phyloP scores from a whole-genome alignment of 2,797 vertebrate species.

The Hafferia zeledoni region DNA sequence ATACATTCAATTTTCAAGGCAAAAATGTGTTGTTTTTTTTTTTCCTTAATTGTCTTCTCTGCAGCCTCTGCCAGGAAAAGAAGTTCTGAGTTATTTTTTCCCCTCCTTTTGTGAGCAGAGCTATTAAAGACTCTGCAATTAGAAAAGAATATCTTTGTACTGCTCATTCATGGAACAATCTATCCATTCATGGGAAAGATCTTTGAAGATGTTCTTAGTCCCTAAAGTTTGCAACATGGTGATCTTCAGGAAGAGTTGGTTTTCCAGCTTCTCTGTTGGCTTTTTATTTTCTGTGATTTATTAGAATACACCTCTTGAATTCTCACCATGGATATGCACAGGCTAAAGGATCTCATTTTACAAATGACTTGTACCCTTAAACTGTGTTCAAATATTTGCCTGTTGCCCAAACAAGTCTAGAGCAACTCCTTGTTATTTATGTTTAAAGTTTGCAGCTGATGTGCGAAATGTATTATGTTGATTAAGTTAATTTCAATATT shows the following conservation, averaged over 20 bases:
- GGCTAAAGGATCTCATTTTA: not conserved
- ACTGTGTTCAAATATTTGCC: not conserved
- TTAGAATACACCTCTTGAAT: not conserved
- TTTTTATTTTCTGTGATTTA: not conserved
- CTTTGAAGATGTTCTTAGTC: not conserved
- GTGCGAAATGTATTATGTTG: not conserved
- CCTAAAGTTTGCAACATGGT: not conserved
- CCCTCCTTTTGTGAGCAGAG: not conserved
- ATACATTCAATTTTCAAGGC: not conserved
- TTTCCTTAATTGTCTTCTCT: not conserved
- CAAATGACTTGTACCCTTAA: not conserved
- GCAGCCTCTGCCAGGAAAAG: not conserved
- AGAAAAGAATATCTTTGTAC: not conserved
- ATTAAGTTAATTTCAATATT: not conserved
- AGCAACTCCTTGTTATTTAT: not conserved
- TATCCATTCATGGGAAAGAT: not conserved
- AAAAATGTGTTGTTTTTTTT: not conserved
- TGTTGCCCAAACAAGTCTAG: not conserved
- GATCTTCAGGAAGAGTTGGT: not conserved
- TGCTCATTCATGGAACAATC: not conserved
- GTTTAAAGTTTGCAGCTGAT: not conserved
- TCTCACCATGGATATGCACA: not conserved
- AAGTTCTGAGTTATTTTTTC: not conserved
- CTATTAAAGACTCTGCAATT: constrained; percentile 13
- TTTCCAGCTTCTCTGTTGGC: not conserved